These are phyloP conservation scores for Tursiops truncatus DNA, from an alignment of 2,113 vertebrate genomes.

Conservation along the genomic window DNA sequence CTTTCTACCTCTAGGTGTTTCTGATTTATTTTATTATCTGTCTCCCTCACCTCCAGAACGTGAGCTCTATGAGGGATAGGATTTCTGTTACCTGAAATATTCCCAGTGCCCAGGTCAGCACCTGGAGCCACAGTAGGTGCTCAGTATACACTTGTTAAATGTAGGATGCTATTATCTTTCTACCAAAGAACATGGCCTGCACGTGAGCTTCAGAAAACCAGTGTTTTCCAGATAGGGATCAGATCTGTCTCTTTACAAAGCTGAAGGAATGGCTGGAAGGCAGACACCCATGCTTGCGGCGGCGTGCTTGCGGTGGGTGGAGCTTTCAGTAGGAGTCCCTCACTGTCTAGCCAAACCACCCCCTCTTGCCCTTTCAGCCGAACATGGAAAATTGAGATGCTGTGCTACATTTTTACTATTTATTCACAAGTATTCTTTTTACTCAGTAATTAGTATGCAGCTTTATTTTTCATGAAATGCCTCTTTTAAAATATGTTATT, in stretches of 20 bases:
- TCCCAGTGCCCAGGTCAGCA: not conserved
- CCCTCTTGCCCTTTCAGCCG: not conserved
- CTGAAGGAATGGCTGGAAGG: conserved; percentile 36
- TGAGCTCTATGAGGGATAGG: not conserved
- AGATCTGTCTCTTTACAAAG: not conserved
- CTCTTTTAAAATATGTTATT: conserved; percentile 9
- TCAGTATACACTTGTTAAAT: not conserved
- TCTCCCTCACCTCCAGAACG: not conserved
- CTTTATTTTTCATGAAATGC: conserved; percentile 47
- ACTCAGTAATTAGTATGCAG: not conserved
- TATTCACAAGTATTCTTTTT: not conserved
- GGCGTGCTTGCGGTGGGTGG: not conserved
- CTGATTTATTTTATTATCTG: not conserved
- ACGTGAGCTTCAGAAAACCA: not conserved
- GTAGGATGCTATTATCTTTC: not conserved
- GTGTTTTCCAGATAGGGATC: not conserved
- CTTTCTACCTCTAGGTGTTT: not conserved
- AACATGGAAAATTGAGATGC: not conserved
- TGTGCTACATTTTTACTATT: conserved; percentile 28
- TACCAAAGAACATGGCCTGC: not conserved
- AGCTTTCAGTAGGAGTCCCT: conserved; percentile 9
- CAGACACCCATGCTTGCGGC: not conserved
- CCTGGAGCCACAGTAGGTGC: not conserved
- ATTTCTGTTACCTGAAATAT: not conserved
- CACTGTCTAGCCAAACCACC: not conserved